These are phyloP conservation scores for Mus musculus DNA, from an alignment of 2,113 vertebrate species.

Conservation along the genomic window DNA sequence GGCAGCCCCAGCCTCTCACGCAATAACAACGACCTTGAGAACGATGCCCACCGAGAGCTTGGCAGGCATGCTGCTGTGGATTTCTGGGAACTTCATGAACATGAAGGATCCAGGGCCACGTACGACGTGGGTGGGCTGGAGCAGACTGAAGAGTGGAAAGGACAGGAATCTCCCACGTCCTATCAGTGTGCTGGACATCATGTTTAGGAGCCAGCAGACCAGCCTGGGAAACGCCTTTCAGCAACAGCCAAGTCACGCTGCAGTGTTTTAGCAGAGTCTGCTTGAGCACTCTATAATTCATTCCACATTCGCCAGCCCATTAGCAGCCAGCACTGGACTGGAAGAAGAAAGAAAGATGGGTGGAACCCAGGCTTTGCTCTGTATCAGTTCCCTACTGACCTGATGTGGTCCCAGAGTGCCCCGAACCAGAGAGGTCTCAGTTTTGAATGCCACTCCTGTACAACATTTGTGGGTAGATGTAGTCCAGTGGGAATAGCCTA, in stretches of 20 bases:
- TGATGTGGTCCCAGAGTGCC: neutral
- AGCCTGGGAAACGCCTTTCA: neutral
- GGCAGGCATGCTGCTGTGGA: accelerated
- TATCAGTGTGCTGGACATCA: neutral
- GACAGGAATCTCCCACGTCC: neutral
- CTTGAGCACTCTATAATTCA: neutral
- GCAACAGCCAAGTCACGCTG: neutral
- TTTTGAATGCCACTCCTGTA: neutral
- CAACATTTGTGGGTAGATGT: too few species aligned
- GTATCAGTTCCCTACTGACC: neutral
- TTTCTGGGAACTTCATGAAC: neutral
- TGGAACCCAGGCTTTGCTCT: neutral
- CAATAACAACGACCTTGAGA: neutral
- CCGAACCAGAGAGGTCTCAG: neutral
- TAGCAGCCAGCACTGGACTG: neutral
- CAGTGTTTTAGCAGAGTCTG: neutral
- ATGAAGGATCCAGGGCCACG: neutral
- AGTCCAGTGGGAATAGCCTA: neutral
- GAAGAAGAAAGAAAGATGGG: neutral
- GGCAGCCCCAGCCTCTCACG: neutral
- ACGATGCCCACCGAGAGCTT: neutral
- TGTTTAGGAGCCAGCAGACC: neutral
- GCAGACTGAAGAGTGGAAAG: neutral
- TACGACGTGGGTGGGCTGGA: neutral
- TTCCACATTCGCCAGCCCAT: neutral